Conservation (phyloP, 2,797 vertebrate species). For the Astyanax mexicanus region DNA sequence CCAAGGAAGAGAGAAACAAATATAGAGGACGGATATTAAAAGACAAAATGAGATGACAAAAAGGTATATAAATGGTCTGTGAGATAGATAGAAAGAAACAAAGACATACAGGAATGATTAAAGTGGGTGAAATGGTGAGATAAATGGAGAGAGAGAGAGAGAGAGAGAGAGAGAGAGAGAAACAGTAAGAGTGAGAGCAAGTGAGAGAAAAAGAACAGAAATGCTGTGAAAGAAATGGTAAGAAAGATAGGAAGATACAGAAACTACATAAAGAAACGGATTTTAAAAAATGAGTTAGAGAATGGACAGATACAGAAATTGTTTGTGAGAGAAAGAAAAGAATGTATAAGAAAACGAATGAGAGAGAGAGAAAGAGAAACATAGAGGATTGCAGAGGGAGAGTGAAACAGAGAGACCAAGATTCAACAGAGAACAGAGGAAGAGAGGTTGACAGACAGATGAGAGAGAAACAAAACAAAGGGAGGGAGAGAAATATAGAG, state of each 20-base stretch:
- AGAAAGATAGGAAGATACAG: too few relatives aligned
- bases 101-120: too few relatives aligned
- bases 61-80: too few relatives aligned
- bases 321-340: neutral
- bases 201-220: neutral
- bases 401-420: too few relatives aligned
- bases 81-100: too few relatives aligned
- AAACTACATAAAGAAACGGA: too few relatives aligned
- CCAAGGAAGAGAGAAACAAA: neutral
- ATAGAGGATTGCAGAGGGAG: too few relatives aligned
- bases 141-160: neutral
- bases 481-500: too few relatives aligned
- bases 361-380: slow-evolving; percentile 12
- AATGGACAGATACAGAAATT: neutral
- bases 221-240: neutral
- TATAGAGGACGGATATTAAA: neutral
- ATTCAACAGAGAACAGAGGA: too few relatives aligned
- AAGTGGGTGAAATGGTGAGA: too few relatives aligned
- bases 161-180: neutral
- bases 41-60: neutral
- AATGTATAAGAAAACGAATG: slow-evolving; percentile 18
- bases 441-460: too few relatives aligned
- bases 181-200: neutral
- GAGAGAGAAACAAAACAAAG: too few relatives aligned
- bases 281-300: neutral